Evolutionary conservation across 2,888 invertebrate species (phyloP).

Genomic region (Mesoligia furuncula): DNA sequence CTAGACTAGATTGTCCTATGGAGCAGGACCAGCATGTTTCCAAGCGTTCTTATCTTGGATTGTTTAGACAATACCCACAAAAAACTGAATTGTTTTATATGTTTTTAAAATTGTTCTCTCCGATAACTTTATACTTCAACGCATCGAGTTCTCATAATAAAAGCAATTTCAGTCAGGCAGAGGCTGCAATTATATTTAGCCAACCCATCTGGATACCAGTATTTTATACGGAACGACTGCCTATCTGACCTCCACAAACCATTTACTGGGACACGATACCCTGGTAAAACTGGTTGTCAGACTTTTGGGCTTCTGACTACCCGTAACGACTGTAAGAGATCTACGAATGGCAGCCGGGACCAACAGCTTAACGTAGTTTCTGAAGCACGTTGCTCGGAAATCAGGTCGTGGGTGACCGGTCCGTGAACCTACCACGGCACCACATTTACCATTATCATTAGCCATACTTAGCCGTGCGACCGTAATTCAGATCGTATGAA

Average conservation of each 20-base stretch:
- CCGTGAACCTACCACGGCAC: too few relatives aligned
- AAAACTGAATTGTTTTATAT: neutral
- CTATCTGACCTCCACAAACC: neutral
- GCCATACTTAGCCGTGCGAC: neutral
- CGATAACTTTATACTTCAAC: neutral
- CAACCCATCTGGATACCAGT: neutral
- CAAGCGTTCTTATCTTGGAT: too few relatives aligned
- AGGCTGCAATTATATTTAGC: neutral
- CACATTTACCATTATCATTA: neutral
- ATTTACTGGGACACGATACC: neutral
- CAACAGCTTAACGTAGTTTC: too few relatives aligned
- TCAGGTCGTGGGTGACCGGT: neutral
- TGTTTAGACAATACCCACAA: neutral
- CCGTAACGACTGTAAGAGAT: neutral
- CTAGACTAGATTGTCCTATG: too few relatives aligned
- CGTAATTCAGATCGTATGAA: slow-evolving; percentile 42
- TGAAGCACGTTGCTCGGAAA: too few relatives aligned
- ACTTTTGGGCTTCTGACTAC: neutral
- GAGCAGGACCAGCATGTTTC: too few relatives aligned
- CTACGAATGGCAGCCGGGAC: neutral
- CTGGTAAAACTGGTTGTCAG: neutral
- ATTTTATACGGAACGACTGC: neutral
- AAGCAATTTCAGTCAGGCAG: neutral
- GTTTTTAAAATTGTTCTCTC: neutral
- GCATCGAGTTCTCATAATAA: neutral